phyloP scores from a whole-genome alignment of 1,140 invertebrate species.

The Sitodiplosis mosellana region DNA sequence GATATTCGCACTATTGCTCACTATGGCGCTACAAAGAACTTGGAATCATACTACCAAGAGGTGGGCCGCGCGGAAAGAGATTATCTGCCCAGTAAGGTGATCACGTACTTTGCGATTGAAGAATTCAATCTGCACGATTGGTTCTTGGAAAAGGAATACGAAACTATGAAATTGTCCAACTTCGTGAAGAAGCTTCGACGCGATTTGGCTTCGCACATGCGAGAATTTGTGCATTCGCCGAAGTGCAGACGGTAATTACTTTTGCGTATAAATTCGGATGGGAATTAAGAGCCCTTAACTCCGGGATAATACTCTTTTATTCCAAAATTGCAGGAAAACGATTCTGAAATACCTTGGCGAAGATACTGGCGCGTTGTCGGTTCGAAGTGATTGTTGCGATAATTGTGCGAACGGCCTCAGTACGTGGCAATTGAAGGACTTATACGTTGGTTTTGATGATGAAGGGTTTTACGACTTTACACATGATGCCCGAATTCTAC shows the following conservation, averaged over 20 bases:
- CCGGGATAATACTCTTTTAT: no score
- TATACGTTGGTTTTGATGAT: neutral
- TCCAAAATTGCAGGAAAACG: constrained; percentile 25
- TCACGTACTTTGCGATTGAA: constrained; percentile 44
- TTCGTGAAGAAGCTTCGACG: constrained; percentile 8
- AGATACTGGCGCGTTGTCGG: constrained; percentile 1
- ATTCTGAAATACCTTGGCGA: constrained; percentile 40
- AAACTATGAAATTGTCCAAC: constrained; percentile 2
- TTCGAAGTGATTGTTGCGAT: constrained; percentile 38
- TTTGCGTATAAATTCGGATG: no score
- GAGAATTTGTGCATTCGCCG: constrained; percentile 10
- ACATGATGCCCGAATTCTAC: no score
- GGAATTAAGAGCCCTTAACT: no score
- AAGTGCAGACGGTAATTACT: constrained; percentile 26
- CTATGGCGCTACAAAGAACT: constrained; percentile 41
- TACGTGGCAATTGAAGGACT: neutral
- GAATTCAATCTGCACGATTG: constrained; percentile 30
- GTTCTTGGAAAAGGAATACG: constrained; percentile 6
- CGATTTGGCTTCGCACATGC: constrained; percentile 11
- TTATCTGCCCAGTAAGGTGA: constrained; percentile 48
- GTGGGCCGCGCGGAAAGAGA: constrained; percentile 54
- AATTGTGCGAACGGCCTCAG: constrained; percentile 33
- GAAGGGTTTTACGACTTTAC: no score
- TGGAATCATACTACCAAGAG: constrained; percentile 35
- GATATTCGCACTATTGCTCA: constrained; percentile 53